Conservation (phyloP, 2,113 vertebrate genomes). For the Cinclus cinclus region DNA sequence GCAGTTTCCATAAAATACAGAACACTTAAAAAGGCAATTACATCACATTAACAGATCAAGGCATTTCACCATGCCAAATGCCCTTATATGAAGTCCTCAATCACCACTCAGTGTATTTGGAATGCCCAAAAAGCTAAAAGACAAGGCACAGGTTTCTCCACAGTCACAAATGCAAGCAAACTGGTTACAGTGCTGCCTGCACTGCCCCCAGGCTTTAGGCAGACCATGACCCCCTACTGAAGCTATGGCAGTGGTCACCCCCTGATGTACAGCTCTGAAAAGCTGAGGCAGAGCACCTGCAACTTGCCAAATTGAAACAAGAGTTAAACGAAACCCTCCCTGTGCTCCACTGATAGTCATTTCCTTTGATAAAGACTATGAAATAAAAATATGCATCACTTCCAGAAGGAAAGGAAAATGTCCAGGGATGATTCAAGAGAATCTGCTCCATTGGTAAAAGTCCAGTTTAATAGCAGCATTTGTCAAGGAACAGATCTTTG, state of each 20-base stretch:
- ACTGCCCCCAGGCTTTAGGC: background rate
- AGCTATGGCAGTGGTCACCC: background rate
- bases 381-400: background rate
- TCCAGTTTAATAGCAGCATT: background rate
- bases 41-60: background rate
- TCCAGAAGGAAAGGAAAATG: background rate
- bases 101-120: background rate
- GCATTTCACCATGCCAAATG: background rate
- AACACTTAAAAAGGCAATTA: background rate
- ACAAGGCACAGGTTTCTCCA: background rate
- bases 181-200: background rate
- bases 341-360: background rate
- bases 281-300: background rate
- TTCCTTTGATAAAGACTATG: background rate
- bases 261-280: accelerated
- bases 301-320: background rate
- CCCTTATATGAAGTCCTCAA: background rate
- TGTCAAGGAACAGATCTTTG: background rate
- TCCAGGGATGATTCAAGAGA: background rate
- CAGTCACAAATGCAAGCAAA: background rate
- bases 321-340: background rate
- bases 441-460: background rate
- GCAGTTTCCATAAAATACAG: background rate
- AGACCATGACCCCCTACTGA: background rate
- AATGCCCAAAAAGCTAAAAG: background rate